Evolutionary conservation across 1,140 invertebrate species (phyloP).

Genomic region (Pseudomyrmex gracilis): DNA sequence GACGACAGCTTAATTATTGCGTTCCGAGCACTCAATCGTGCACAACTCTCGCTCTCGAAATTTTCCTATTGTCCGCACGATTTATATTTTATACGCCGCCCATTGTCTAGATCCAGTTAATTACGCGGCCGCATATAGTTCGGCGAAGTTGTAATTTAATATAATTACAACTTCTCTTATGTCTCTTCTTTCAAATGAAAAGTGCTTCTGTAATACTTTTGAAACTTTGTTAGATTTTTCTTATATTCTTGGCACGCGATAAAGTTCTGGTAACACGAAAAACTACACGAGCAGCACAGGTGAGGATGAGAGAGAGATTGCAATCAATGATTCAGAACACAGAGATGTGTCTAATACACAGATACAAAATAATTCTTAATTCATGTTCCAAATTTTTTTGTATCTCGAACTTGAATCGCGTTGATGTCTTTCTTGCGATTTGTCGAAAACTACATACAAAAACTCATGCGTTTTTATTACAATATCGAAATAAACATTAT

Average conservation of each 20-base stretch:
- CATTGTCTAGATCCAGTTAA: not conserved
- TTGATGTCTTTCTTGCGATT: slow-evolving; percentile 15
- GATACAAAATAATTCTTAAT: slow-evolving; percentile 8
- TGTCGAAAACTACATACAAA: not conserved
- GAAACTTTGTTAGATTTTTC: not conserved
- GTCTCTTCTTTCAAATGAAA: not conserved
- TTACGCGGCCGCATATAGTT: not conserved
- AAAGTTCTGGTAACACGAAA: not conserved
- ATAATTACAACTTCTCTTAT: not conserved
- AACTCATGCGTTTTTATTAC: not conserved
- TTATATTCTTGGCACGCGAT: slow-evolving; percentile 12
- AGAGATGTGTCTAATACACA: slow-evolving; percentile 14
- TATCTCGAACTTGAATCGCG: slow-evolving; percentile 1
- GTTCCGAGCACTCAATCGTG: slow-evolving; percentile 21
- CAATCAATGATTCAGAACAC: slow-evolving; percentile 31
- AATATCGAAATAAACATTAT: not conserved
- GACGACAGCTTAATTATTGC: slow-evolving; percentile 58
- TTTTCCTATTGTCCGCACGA: not conserved
- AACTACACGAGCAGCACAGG: not conserved
- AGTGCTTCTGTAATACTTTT: not conserved
- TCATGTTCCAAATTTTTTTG: not conserved
- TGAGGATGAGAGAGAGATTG: not conserved
- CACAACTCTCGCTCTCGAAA: slow-evolving; percentile 2
- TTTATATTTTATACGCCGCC: not conserved
- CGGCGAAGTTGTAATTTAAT: not conserved